Conservation (phyloP, 2,888 invertebrate species). For the Cephus sareptanus region DNA sequence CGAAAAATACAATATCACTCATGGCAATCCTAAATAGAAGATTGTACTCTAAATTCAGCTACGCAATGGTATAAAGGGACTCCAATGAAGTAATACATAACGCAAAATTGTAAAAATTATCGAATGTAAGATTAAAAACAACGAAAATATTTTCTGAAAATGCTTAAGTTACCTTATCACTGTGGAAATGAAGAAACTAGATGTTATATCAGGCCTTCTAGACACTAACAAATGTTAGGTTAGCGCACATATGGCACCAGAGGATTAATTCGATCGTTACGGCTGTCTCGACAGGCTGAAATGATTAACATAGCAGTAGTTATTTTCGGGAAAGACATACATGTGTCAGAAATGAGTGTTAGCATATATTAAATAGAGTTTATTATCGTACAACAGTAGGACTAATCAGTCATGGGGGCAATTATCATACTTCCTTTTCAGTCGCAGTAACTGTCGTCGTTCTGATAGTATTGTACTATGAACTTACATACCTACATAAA, state of each 20-base stretch:
- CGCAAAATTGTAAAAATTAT: not conserved
- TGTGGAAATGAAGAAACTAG: not conserved
- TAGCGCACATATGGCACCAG: not conserved
- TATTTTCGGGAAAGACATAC: not conserved
- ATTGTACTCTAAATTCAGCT: not conserved
- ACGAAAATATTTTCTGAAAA: not conserved
- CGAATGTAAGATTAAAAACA: not conserved
- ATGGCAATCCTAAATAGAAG: not conserved
- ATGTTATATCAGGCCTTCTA: not conserved
- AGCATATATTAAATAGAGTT: not conserved
- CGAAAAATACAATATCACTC: not conserved
- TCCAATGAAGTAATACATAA: not conserved
- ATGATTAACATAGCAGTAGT: not conserved
- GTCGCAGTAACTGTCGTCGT: not conserved
- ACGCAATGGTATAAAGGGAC: not conserved
- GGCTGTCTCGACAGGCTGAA: not conserved
- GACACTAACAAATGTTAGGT: not conserved
- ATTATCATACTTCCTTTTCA: constrained; percentile 54
- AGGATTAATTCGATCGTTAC: not conserved
- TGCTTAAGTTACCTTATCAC: not conserved
- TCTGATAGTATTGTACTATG: not conserved
- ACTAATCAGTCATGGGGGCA: constrained; percentile 49
- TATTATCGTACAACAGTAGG: not conserved
- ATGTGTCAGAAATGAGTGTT: not conserved
- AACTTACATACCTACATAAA: not conserved